These are phyloP conservation scores for Dynastes maya DNA, from an alignment of 2,888 invertebrate species.

Conservation along the genomic window DNA sequence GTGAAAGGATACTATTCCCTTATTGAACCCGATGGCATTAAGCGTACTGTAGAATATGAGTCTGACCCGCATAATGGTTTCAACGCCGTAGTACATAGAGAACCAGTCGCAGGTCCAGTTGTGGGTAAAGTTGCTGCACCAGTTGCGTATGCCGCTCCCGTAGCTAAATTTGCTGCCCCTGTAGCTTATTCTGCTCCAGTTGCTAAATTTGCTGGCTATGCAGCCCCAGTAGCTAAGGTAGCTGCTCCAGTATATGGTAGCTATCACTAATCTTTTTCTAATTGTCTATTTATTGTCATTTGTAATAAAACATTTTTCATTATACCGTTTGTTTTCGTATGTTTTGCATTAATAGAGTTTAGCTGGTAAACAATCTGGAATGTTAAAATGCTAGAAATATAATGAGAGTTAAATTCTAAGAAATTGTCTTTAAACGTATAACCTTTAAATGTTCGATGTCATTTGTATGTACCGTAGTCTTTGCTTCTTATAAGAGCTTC, in stretches of 20 bases:
- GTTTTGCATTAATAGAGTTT: too few species aligned
- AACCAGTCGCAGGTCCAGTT: constrained; percentile 69
- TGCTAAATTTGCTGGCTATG: constrained; percentile 55
- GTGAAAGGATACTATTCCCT: constrained; percentile 72
- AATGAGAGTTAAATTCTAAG: too few species aligned
- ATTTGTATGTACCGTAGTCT: too few species aligned
- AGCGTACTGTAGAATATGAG: constrained; percentile 72
- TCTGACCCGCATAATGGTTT: constrained; percentile 76
- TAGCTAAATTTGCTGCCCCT: constrained; percentile 40
- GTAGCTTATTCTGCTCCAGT: constrained; percentile 56
- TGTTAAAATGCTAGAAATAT: too few species aligned
- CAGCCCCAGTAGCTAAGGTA: constrained; percentile 42
- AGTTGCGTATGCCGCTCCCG: constrained; percentile 55
- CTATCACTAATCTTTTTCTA: constrained; percentile 9
- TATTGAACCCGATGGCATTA: constrained; percentile 72
- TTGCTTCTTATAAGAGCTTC: too few species aligned
- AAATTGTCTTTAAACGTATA: too few species aligned
- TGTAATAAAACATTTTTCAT: neutral
- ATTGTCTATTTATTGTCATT: neutral
- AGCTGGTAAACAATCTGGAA: too few species aligned
- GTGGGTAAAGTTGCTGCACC: constrained; percentile 54
- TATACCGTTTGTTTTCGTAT: neutral
- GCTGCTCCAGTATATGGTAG: constrained; percentile 29
- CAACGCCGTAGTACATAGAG: constrained; percentile 77
- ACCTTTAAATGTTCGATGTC: too few species aligned